Evolutionary conservation across 2,797 vertebrate species (phyloP).

Genomic region (Diglossa cyanea): DNA sequence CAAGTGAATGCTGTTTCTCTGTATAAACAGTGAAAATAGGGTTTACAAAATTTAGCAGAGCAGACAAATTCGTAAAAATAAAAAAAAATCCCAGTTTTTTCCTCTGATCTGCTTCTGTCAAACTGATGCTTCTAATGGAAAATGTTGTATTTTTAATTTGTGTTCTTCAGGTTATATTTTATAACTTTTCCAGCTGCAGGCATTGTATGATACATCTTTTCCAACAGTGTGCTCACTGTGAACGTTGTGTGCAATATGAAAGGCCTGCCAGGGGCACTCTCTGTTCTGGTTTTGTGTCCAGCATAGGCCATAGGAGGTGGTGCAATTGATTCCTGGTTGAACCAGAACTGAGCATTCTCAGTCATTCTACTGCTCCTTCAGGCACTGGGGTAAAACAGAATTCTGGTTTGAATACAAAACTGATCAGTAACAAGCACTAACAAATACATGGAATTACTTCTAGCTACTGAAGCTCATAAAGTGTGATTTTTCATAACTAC

Average conservation of each 20-base stretch:
- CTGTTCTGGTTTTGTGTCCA: neutral
- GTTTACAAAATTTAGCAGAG: neutral
- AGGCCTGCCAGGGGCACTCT: neutral
- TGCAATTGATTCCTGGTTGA: neutral
- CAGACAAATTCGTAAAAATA: neutral
- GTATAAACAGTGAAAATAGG: neutral
- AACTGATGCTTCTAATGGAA: neutral
- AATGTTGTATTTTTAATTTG: neutral
- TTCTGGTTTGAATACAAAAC: neutral
- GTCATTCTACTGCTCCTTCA: neutral
- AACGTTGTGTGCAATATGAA: accelerated
- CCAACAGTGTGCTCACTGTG: neutral
- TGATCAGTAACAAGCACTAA: neutral
- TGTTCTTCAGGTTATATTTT: neutral
- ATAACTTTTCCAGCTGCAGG: neutral
- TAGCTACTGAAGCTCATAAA: neutral
- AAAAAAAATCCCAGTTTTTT: accelerated
- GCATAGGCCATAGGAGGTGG: neutral
- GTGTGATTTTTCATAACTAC: neutral
- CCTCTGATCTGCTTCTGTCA: neutral
- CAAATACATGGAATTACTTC: neutral
- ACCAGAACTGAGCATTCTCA: neutral
- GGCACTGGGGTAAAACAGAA: neutral
- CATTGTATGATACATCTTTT: neutral
- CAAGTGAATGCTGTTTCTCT: neutral